phyloP scores from a whole-genome alignment of 2,888 invertebrate genomes.

The Melikaiella ostensackeni region DNA sequence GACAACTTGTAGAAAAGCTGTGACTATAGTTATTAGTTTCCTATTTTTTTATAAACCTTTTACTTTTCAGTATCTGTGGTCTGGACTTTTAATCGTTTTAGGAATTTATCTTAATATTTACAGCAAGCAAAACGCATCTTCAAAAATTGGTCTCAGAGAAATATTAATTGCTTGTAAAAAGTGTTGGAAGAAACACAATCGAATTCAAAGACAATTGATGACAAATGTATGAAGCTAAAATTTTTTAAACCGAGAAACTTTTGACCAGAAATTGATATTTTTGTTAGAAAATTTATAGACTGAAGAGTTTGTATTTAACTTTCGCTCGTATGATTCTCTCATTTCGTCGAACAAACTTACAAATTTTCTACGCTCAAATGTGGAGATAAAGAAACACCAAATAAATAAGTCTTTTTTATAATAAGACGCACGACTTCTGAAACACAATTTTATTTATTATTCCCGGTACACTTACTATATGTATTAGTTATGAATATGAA shows the following conservation, averaged over 20 bases:
- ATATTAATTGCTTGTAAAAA: slow-evolving; percentile 56
- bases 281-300: neutral
- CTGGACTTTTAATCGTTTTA: slow-evolving; percentile 90
- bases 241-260: neutral
- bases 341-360: neutral
- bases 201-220: slow-evolving; percentile 64
- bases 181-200: slow-evolving; percentile 63
- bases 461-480: slow-evolving; percentile 19
- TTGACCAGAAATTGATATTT: neutral
- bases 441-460: slow-evolving; percentile 32
- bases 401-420: neutral
- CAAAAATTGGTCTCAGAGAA: slow-evolving; percentile 47
- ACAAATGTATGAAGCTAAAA: slow-evolving; percentile 54
- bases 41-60: slow-evolving; percentile 96
- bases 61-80: slow-evolving; percentile 93
- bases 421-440: neutral
- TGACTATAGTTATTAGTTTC: slow-evolving; percentile 95
- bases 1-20: slow-evolving; percentile 92
- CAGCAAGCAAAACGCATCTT: slow-evolving; percentile 81
- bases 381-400: neutral
- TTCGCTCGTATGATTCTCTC: neutral
- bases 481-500: slow-evolving; percentile 5
- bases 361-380: neutral
- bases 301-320: neutral
- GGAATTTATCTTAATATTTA: slow-evolving; percentile 97